Evolutionary conservation across 2,113 vertebrate species (phyloP), one percentile per base, ranked within the genome.

Genomic region (Clarias macrocephalus): DNA sequence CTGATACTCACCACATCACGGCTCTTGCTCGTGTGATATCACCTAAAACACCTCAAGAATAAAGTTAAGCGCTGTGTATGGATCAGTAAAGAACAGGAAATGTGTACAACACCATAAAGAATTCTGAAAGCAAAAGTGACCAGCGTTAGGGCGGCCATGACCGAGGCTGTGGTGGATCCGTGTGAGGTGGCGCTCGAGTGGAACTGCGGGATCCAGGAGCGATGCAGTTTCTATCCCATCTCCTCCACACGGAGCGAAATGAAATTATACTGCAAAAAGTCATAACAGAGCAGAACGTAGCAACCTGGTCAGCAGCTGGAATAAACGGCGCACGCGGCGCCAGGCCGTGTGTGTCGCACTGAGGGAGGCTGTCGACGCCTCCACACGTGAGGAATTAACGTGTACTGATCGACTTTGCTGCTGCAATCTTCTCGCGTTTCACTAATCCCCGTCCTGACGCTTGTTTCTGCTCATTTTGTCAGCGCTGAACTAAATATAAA

Each of bases 401-500:
- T 65, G n/a, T 15, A 7, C n/a, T 15, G 59, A 82, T 65, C 25
- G 23, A 30, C 65, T 37, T 54, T n/a, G 82, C 30, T 28, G 65
- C 21, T 79, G 37, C 82, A 33, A 82, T 81, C 80, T 48, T 48
- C 70, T 23, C 13, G 30, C 15, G 25, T 81, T 18, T 84, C 73
- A 80, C 30, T 72, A 80, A 77, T 86, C 70, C 60, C 73, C 37
- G 23, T 42, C 54, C 30, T 23, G 33, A 15, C 13, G 33, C 70
- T 52, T 54, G 72, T 62, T 87, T 63, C 59, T 86, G 57, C 70
- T 75, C 70, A 62, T 70, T 66, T 83, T 85, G 37, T 86, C 84
- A 70, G 73, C 21, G 57, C 72, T 19, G 63, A 54, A 33, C 77
- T 90, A 86, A 70, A 86, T 84, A 86, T 86, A 86, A 72, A 15